phyloP scores from a whole-genome alignment of 2,797 vertebrate genomes.

The Spondyliosoma cantharus region DNA sequence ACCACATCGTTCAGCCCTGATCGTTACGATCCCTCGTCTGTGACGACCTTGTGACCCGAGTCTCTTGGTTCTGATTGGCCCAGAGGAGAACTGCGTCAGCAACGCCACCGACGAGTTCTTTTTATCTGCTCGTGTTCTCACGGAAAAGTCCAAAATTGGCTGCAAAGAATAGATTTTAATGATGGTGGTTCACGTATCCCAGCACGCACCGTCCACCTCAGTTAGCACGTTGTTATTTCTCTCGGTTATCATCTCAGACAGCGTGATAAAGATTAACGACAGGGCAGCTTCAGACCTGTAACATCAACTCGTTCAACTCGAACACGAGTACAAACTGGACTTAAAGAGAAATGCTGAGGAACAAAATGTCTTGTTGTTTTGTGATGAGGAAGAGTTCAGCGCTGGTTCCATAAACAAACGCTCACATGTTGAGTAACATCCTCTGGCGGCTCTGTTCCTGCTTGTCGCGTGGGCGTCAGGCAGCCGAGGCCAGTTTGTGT shows the following conservation, averaged over 20 bases:
- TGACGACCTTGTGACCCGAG: neutral
- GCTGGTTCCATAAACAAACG: neutral
- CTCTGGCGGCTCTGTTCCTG: conserved; percentile 23
- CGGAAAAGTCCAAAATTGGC: neutral
- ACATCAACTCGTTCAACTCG: neutral
- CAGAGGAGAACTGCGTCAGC: neutral
- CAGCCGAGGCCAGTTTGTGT: conserved; percentile 9
- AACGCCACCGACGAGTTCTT: neutral
- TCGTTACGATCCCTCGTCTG: too few relatives aligned
- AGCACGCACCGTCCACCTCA: neutral
- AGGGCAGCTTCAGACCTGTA: neutral
- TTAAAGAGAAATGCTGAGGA: too few relatives aligned
- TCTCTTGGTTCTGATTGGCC: neutral
- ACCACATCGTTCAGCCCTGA: too few relatives aligned
- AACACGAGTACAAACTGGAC: too few relatives aligned
- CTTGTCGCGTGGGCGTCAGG: conserved; percentile 23
- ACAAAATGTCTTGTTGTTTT: neutral
- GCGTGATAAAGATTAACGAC: neutral
- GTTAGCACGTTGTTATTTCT: neutral
- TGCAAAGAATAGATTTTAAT: neutral
- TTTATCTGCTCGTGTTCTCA: neutral
- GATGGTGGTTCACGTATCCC: neutral
- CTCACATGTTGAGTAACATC: conserved; percentile 51
- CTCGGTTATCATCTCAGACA: neutral
- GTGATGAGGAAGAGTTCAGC: conserved; percentile 7